Conservation (phyloP, 2,888 invertebrate genomes). For the Ophonus ardosiacus region DNA sequence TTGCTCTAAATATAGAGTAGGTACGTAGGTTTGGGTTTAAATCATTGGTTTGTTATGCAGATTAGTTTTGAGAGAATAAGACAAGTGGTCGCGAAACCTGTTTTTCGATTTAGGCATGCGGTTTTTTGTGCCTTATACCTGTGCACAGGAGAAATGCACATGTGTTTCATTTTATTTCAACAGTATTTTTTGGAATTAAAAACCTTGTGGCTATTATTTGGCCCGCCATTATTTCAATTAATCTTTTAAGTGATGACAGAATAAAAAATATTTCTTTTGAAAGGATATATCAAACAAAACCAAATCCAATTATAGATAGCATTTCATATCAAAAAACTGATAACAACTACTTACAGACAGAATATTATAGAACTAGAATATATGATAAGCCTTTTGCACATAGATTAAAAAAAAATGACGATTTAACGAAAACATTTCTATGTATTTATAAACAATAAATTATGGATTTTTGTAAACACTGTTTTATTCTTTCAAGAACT, state of each 20-base stretch:
- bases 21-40: constrained; percentile 8
- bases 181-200: constrained; percentile 1
- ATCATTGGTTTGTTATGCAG: constrained; percentile 17
- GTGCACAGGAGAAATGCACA: background rate
- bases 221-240: background rate
- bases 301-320: no score
- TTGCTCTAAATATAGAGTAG: constrained; percentile 25
- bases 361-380: no score
- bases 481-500: no score
- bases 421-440: no score
- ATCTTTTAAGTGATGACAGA: background rate
- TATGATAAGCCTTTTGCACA: no score
- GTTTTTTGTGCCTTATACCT: background rate
- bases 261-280: background rate
- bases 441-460: no score
- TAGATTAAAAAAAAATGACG: no score
- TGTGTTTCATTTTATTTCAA: constrained; percentile 1
- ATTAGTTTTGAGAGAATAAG: constrained; percentile 48
- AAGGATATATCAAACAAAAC: no score
- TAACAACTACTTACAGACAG: no score
- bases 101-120: constrained; percentile 21
- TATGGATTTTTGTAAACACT: no score
- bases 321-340: no score
- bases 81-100: constrained; percentile 45
- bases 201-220: background rate